Evolutionary conservation across 2,113 vertebrate species (phyloP).

Genomic region (Lophochroa leadbeateri): DNA sequence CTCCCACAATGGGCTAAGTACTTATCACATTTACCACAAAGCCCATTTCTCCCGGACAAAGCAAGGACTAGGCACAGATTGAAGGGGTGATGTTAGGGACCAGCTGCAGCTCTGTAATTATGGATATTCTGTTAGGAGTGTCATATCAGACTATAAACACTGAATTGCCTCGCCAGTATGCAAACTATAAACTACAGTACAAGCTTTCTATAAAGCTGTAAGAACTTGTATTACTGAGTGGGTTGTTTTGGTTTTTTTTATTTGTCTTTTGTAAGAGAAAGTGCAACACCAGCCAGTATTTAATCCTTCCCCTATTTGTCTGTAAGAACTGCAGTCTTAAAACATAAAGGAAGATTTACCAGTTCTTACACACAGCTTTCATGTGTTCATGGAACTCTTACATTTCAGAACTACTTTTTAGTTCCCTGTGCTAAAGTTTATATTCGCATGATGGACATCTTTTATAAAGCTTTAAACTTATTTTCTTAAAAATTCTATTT

Average conservation of each 20-base stretch:
- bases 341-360: neutral
- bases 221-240: neutral
- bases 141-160: neutral
- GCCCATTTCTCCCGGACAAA: neutral
- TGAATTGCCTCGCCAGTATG: neutral
- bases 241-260: accelerated
- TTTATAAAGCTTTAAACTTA: neutral
- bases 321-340: neutral
- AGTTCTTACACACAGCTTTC: neutral
- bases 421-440: neutral
- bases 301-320: neutral
- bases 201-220: neutral
- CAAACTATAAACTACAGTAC: neutral
- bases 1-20: neutral
- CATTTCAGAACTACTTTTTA: neutral
- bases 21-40: neutral
- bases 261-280: neutral
- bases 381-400: neutral
- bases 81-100: neutral
- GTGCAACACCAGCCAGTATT: neutral
- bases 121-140: neutral
- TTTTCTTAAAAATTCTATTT: neutral
- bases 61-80: neutral
- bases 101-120: neutral
- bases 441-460: neutral